Evolutionary conservation across 2,888 invertebrate species (phyloP), one percentile per base, ranked within the genome.

Genomic region (Drosophila incognita): DNA sequence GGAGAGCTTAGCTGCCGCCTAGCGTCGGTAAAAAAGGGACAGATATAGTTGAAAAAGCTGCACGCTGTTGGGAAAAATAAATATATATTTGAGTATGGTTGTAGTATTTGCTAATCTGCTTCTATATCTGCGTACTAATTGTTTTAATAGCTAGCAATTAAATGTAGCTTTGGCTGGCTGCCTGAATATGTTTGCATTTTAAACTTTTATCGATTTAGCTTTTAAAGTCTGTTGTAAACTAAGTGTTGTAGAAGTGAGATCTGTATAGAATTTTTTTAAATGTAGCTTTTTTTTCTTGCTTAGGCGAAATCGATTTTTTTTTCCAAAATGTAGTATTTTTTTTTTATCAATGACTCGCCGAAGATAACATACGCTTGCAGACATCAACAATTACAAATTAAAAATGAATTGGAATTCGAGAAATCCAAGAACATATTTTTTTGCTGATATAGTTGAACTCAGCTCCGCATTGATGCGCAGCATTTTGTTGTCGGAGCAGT

Each of bases 401-500:
- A 4, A 33, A 31, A 31, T 31, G 10, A 10, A 3, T 31, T 31
- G 31, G 10, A 31, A 31, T 31, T 31, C 2, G 38, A 18, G 8
- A n/a, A 38, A 38, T n/a, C 6, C 11, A 21, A 42, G 42, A 42
- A 21, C 6, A 5, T 42, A 21, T n/a, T 11, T 42, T n/a, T 24
- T 15, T 24, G 5, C 4, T 15, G 15, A 46, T 15, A 46, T 8
- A 46, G 46, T 15, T 46, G 8, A 15, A 0, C 46, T 8, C 15
- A 15, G 4, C 46, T 42, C 21, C 27, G 18, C 31, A 18, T 38
- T 2, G 21, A 27, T 38, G 52, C 7, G 27, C 42, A 31, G 24
- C 27, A 35, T 42, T 31, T 36, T 27, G 21, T 49, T 67, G 38
- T 35, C 38, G 38, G 21, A 27, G 31, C 38, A 49, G 29, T 51